Base-by-base conservation (phyloP, 2,888 invertebrate genomes). In the Eupithecia inturbata region DNA sequence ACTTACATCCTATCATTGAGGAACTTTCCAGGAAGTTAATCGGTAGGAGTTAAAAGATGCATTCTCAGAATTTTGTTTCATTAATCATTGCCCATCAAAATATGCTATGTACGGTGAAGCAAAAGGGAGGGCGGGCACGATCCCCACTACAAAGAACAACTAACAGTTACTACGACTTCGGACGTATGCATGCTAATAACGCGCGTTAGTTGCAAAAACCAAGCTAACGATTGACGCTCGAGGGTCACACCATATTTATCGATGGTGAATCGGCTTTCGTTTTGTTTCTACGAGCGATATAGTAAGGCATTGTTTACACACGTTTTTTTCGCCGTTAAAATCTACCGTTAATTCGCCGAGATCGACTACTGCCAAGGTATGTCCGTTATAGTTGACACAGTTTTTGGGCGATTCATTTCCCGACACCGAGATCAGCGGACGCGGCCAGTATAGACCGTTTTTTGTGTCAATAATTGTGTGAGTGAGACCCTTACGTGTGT, bases 71-170 rank as follows among this genome's bases (percentile, higher is more conserved):
- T n/a, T 33, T 26, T 22, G 31, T 33, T n/a, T 22, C 10, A 33
- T 70, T n/a, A n/a, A n/a, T n/a, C n/a, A n/a, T n/a, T n/a, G 70
- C 64, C 62, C 53, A 72, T 72, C 68, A 63, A 72, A 60, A 68
- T 64, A 53, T 53, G 68, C 72, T 49, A 67, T 64, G 31, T 67
- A 63, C 39, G 10, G 41, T 68, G 67, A 41, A 66, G 67, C n/a
- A n/a, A 49, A 45, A 22, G 49, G 62, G 68, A 49, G 74, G 76
- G 72, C 68, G 68, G 66, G 57, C 45, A 66, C 68, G 45, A 53
- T 60, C 71, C 76, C 71, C 64, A 64, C 22, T 31, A 57, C 60
- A 63, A 66, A 69, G 71, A 66, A 28, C 60, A 70, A 14, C 60
- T n/a, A n/a, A 67, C 22, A 72, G 67, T 72, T 19, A 69, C 45